These are phyloP conservation scores for Synanthedon andrenaeformis DNA, from an alignment of 2,888 invertebrate genomes.

Conservation along the genomic window DNA sequence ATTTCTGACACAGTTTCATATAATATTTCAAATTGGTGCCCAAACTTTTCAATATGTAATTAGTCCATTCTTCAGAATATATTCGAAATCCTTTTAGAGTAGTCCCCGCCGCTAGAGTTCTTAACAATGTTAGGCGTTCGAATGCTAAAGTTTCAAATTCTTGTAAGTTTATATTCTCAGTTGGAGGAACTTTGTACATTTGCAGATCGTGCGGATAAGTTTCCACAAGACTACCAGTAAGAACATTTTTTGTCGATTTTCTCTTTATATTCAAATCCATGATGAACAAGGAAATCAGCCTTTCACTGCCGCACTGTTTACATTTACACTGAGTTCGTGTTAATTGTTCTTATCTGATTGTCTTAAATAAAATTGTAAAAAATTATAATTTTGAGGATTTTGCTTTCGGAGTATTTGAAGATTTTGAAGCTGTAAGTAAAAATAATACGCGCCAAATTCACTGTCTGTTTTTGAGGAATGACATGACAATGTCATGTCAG, in stretches of 20 bases:
- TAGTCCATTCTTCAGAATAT: slow-evolving; percentile 76
- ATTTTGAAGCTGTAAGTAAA: too few relatives aligned
- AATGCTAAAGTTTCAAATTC: slow-evolving; percentile 91
- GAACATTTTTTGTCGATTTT: slow-evolving; percentile 39
- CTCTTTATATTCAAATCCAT: slow-evolving; percentile 63
- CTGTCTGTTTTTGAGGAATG: too few relatives aligned
- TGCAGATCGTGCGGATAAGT: slow-evolving; percentile 81
- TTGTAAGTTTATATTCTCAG: slow-evolving; percentile 77
- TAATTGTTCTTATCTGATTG: too few relatives aligned
- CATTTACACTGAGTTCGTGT: too few relatives aligned
- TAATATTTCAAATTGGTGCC: slow-evolving; percentile 75
- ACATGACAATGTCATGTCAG: too few relatives aligned
- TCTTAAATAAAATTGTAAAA: too few relatives aligned
- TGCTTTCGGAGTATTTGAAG: too few relatives aligned
- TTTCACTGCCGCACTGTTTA: neutral
- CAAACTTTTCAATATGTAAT: slow-evolving; percentile 73
- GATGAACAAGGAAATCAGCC: neutral
- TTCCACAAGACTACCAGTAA: slow-evolving; percentile 57
- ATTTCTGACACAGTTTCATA: slow-evolving; percentile 70
- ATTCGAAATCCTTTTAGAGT: slow-evolving; percentile 72
- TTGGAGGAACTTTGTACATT: slow-evolving; percentile 83
- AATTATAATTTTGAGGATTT: too few relatives aligned
- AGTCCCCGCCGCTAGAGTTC: slow-evolving; percentile 81
- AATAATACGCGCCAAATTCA: too few relatives aligned
- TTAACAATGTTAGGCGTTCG: slow-evolving; percentile 83